Evolutionary conservation across 2,113 vertebrate genomes (phyloP).

Genomic region (Rhinoptilus africanus): DNA sequence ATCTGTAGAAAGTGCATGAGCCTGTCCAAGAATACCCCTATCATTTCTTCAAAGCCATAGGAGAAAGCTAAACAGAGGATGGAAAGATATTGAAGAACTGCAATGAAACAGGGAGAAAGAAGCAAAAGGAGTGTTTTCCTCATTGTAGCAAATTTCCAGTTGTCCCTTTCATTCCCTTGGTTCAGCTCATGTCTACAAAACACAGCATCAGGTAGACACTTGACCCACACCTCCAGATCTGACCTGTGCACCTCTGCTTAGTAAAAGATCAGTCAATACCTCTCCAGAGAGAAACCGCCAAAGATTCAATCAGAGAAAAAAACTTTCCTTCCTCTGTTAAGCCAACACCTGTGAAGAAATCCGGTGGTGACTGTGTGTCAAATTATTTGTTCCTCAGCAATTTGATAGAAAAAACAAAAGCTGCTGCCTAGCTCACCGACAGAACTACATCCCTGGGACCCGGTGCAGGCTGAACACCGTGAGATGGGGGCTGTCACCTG

Average conservation of each 20-base stretch:
- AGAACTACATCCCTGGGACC: too few relatives aligned
- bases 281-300: background rate
- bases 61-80: background rate
- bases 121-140: background rate
- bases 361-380: background rate
- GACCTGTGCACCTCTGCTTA: background rate
- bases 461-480: accelerated
- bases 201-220: background rate
- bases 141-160: background rate
- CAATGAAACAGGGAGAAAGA: background rate
- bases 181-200: background rate
- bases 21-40: background rate
- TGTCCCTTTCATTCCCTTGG: background rate
- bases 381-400: background rate
- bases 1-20: background rate
- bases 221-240: background rate
- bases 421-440: background rate
- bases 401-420: background rate
- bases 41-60: background rate
- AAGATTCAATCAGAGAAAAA: background rate
- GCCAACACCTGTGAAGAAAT: background rate
- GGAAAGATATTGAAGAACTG: background rate
- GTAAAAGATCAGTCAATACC: background rate
- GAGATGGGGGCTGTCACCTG: background rate
- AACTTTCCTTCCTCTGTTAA: background rate